A percentile compares a stretch with the other conserved stretches of the same genome.
Evolutionary conservation across 2,888 invertebrate species (phyloP).

Genomic region (Leucoma salicis): DNA sequence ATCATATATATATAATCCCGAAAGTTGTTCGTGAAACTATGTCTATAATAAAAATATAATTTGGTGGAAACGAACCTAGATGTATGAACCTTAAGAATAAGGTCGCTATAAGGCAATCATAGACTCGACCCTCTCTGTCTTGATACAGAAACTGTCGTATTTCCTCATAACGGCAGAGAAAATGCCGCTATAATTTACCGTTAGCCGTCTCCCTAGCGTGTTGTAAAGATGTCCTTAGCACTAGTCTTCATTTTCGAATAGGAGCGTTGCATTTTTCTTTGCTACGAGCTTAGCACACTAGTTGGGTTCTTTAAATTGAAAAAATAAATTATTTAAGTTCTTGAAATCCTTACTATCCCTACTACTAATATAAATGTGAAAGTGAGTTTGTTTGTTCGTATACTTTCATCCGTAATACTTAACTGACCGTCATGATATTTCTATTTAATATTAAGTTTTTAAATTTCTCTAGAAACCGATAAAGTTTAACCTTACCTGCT

Average conservation of each 20-base stretch:
- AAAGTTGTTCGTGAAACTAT: no score
- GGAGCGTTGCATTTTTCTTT: conserved; percentile 55
- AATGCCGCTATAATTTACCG: conserved; percentile 77
- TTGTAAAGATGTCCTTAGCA: conserved; percentile 80
- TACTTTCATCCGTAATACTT: no score
- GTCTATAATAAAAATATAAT: no score
- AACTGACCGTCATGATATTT: no score
- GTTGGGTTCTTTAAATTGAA: background rate
- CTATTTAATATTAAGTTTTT: no score
- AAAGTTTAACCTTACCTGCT: no score
- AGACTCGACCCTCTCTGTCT: conserved; percentile 60
- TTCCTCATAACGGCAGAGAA: conserved; percentile 79
- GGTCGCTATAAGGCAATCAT: conserved; percentile 61
- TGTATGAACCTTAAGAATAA: conserved; percentile 36
- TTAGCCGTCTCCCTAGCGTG: conserved; percentile 74
- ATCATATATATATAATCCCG: no score
- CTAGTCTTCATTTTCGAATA: conserved; percentile 77
- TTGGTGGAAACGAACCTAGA: conserved; percentile 13
- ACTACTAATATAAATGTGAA: no score
- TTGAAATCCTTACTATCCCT: background rate
- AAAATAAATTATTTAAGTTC: background rate
- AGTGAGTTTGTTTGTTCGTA: no score
- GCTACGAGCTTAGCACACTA: conserved; percentile 39
- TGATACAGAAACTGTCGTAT: conserved; percentile 73
- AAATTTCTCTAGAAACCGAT: no score